phyloP scores from a whole-genome alignment of 2,113 vertebrate genomes.

The Muntiacus reevesi region DNA sequence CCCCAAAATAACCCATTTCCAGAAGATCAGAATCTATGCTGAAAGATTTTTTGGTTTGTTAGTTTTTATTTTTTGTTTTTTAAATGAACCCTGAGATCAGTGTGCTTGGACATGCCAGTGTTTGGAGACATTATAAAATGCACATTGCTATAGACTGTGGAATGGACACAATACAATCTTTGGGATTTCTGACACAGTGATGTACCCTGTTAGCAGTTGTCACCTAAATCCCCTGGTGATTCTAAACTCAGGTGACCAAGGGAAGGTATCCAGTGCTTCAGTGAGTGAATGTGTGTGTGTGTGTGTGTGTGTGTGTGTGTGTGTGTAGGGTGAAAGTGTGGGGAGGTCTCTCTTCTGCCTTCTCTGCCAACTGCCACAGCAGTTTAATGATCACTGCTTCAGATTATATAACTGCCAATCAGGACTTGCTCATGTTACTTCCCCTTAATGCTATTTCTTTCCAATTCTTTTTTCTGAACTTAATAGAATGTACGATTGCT shows the following conservation, averaged over 20 bases:
- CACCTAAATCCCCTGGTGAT: background rate
- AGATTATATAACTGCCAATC: background rate
- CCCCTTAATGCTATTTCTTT: background rate
- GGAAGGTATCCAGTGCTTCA: background rate
- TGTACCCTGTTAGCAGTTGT: background rate
- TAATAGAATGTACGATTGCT: background rate
- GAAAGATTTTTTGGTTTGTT: background rate
- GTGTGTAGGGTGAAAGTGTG: fast-evolving
- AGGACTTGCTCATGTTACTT: fast-evolving
- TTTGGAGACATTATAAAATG: conserved; percentile 31
- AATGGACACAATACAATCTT: background rate
- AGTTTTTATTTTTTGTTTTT: background rate
- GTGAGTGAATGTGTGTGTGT: background rate
- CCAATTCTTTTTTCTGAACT: background rate
- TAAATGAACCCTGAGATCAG: background rate
- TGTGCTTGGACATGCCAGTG: background rate
- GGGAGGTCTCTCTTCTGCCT: background rate
- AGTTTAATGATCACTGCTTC: background rate
- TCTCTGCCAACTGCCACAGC: background rate
- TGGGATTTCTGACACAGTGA: background rate
- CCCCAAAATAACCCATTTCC: background rate
- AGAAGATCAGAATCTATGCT: background rate
- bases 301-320: fast-evolving
- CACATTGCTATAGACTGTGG: background rate
- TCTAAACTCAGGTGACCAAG: background rate